These are phyloP conservation scores for Harpegnathos saltator DNA, from an alignment of 1,140 invertebrate genomes.

Conservation along the genomic window DNA sequence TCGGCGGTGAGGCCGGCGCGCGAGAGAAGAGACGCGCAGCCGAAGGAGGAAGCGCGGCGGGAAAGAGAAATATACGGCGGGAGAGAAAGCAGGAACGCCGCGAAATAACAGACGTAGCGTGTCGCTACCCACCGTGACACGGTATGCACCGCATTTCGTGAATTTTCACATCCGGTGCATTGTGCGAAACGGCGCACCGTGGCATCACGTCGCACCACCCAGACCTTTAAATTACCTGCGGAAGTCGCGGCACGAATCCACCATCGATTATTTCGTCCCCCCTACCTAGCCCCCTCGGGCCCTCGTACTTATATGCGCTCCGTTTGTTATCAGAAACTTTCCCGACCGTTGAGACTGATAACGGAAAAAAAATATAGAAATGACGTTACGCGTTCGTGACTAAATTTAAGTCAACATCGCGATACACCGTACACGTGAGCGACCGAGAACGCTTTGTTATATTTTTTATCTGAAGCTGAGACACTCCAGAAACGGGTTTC, in stretches of 20 bases:
- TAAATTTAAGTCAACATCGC: too few relatives aligned
- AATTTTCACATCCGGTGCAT: constrained; percentile 75
- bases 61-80: constrained; percentile 66
- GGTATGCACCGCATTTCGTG: constrained; percentile 67
- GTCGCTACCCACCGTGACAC: constrained; percentile 67
- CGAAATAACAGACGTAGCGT: constrained; percentile 64
- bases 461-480: too few relatives aligned
- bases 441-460: too few relatives aligned
- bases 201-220: constrained; percentile 32
- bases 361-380: neutral
- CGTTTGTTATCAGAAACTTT: constrained; percentile 1
- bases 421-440: too few relatives aligned
- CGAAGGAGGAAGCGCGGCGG: constrained; percentile 54
- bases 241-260: constrained; percentile 74
- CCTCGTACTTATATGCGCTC: neutral
- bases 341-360: neutral
- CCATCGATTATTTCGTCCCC: constrained; percentile 71
- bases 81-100: constrained; percentile 64
- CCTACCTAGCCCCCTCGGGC: too few relatives aligned
- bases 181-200: constrained; percentile 59
- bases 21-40: constrained; percentile 33
- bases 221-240: constrained; percentile 76
- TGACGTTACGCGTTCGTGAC: neutral
- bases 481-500: too few relatives aligned
- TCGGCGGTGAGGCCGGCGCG: constrained; percentile 48